Evolutionary conservation across 2,113 vertebrate genomes (phyloP), one percentile per base, ranked within the genome.

Genomic region (Grantiella picta): DNA sequence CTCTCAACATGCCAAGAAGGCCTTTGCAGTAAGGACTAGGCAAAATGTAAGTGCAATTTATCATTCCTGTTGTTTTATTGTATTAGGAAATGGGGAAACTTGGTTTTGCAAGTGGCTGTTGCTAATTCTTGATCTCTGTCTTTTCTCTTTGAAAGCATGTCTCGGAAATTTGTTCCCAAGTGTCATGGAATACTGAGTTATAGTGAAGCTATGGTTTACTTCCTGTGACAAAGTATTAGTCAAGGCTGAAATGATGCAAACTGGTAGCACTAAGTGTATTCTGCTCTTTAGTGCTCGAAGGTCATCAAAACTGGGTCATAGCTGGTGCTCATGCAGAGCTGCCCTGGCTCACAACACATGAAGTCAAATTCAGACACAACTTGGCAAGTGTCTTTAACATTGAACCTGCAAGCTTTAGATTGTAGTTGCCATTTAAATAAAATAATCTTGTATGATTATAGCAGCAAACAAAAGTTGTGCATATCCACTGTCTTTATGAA

Each of bases 201-300:
- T 29, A 53, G 7, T 57, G 45, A 89, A 91, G 63, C 35, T 50
- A 20, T 76, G 53, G 59, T 65, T 90, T 68, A n/a, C 49, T 81
- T 52, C 45, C n/a, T 92, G 42, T 89, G 77, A 89, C 35, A 79
- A 91, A 89, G 23, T 65, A 89, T 90, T 94, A 91, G 86, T 78
- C 69, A 91, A 78, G 47, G 29, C 49, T 75, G 68, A 81, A 92
- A 70, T 64, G 5, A 64, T 1, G 2, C 83, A 28, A 80, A 59
- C n/a, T 76, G 19, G 36, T 89, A 69, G 20, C 40, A 45, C 12
- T 19, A 36, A 86, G 33, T 9, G 10, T 56, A 18, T 15, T 59
- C n/a, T 57, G 9, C 31, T 76, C 52, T 61, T 68, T 29, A 63
- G 22, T 36, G 40, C 52, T 65, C 0, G 0, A 60, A 95, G 76